A percentile compares a stretch with the other conserved stretches of the same genome.
These are phyloP conservation scores for Aurelia sp. DNA, from an alignment of 30 jellyfish, hydroid and myxozoan genomes.

Conservation along the genomic window DNA sequence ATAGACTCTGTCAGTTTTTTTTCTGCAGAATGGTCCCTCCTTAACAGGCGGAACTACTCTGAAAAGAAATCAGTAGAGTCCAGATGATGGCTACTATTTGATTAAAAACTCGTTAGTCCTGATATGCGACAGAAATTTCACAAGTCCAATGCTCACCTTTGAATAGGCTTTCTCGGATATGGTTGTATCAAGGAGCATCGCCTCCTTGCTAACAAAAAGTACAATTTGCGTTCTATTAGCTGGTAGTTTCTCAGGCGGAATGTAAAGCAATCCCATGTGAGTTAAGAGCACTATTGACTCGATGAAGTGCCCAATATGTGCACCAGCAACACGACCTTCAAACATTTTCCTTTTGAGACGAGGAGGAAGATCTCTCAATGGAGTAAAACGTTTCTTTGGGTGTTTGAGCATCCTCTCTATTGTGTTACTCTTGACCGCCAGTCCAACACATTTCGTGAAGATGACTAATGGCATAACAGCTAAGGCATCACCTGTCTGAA, in stretches of 20 bases:
- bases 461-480: conserved; percentile 81
- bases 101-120: no score
- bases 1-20: no score
- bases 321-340: conserved; percentile 8
- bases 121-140: no score
- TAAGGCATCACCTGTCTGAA: conserved; percentile 81
- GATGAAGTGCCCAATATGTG: conserved; percentile 29
- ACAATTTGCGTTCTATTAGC: conserved; percentile 59
- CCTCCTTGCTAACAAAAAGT: conserved; percentile 71
- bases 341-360: conserved; percentile 64
- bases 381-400: conserved; percentile 74
- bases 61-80: no score
- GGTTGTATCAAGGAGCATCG: conserved; percentile 76
- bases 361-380: conserved; percentile 85
- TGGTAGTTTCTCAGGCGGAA: conserved; percentile 63
- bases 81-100: no score
- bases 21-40: no score
- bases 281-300: conserved; percentile 71
- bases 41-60: no score
- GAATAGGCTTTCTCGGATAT: conserved; percentile 78
- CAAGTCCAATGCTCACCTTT: conserved; percentile 15
- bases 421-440: conserved; percentile 73
- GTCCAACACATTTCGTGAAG: conserved; percentile 69
- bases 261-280: conserved; percentile 86
- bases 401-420: conserved; percentile 59